Evolutionary conservation across 2,888 invertebrate genomes (phyloP), one percentile per base, ranked within the genome.

Genomic region (Rhyacophila evoluta): DNA sequence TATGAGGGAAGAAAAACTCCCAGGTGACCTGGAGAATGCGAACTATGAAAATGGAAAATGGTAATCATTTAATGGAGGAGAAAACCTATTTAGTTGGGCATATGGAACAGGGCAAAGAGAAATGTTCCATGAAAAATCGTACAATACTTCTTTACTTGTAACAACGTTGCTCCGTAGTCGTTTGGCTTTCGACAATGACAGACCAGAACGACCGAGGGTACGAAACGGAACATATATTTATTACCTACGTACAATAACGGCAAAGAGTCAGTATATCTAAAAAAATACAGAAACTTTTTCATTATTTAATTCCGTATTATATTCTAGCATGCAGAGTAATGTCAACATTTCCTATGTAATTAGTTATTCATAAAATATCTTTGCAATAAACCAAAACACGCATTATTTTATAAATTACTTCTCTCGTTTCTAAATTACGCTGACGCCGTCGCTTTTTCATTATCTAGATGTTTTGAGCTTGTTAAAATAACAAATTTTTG

Each of bases 21-120:
- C 69, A 69, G 69, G 69, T 69, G 33, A 69, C 28, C 69, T 28
- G 55, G 19, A 29, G n/a, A 11, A 41, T 11, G 28, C 69, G 27
- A 69, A 29, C 69, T 33, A 69, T 69, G 69, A 33, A 69, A 69
- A 69, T 69, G 69, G 69, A 33, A 69, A 69, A 69, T 69, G 69
- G 69, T 69, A 69, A 69, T 69, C 69, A 69, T 69, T 69, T 69
- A 69, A 69, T 69, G 69, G 69, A 29, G n/a, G 69, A 33, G 69
- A 69, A 69, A 69, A 69, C 69, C 69, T 69, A 69, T 69, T 69
- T 69, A 69, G 15, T 33, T 69, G 33, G 69, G 28, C 6, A 69
- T 10, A 69, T 6, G 5, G 28, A 19, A n/a, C 28, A 12, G 3
- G 28, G 28, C 69, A 29, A 28, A 28, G 69, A 69, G 15, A 69